Evolutionary conservation across 2,113 vertebrate genomes (phyloP).

Genomic region (Podilymbus podiceps): DNA sequence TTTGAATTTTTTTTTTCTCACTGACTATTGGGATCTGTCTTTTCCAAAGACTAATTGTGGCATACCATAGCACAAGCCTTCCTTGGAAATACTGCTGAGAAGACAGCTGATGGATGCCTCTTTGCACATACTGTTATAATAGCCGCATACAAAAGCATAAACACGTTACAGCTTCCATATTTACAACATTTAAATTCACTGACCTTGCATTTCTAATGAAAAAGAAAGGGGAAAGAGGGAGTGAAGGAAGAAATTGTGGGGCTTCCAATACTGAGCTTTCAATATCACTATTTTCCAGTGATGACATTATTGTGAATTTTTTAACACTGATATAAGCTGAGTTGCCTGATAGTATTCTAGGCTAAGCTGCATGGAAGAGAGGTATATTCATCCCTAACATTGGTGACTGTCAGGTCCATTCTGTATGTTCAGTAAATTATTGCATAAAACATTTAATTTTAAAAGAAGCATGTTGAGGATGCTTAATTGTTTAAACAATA

Average conservation of each 20-base stretch:
- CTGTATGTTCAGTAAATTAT: neutral
- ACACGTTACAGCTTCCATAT: neutral
- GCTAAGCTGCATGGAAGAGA: neutral
- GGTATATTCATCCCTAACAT: neutral
- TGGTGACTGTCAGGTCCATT: neutral
- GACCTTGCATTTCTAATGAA: neutral
- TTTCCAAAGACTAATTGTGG: neutral
- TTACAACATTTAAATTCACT: neutral
- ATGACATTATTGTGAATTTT: neutral
- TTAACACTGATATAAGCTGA: neutral
- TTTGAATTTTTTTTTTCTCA: neutral
- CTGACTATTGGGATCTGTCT: neutral
- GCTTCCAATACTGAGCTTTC: neutral
- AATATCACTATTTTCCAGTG: neutral
- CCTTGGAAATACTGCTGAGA: neutral
- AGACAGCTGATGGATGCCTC: neutral
- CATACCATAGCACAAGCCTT: neutral
- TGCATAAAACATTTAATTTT: neutral
- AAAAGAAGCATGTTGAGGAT: neutral
- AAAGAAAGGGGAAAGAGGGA: accelerated
- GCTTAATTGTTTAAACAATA: neutral
- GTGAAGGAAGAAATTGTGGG: accelerated
- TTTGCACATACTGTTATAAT: neutral
- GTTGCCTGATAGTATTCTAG: neutral
- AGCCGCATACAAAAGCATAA: neutral